Evolutionary conservation across 2,797 vertebrate species (phyloP).

Genomic region (Lophotriccus pileatus): DNA sequence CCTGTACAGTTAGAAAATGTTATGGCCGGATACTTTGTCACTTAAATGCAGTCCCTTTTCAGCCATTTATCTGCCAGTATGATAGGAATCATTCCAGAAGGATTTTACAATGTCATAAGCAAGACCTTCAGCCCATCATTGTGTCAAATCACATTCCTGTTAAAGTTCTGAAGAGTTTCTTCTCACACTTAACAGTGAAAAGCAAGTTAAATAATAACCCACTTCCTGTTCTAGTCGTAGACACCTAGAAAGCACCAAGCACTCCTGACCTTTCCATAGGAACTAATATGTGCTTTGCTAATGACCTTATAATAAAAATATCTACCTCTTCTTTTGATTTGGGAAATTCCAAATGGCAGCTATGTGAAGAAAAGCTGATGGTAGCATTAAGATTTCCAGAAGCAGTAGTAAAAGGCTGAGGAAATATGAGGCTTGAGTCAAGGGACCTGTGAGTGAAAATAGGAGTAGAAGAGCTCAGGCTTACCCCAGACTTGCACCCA

Average conservation of each 20-base stretch:
- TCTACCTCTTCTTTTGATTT: not conserved
- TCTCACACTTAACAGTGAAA: not conserved
- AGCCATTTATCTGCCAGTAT: not conserved
- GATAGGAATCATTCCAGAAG: not conserved
- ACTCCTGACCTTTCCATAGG: not conserved
- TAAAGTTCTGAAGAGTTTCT: not conserved
- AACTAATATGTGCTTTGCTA: not conserved
- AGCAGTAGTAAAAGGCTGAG: not conserved
- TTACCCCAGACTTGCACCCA: not conserved
- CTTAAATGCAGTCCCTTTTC: not conserved
- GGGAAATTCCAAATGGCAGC: not conserved
- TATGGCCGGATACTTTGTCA: not conserved
- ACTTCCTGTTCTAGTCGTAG: not conserved
- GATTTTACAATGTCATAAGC: not conserved
- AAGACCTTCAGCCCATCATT: not conserved
- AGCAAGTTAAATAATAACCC: not conserved
- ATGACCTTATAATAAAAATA: not conserved
- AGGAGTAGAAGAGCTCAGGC: not conserved
- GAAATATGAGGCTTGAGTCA: not conserved
- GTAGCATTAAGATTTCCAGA: not conserved
- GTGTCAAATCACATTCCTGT: slow-evolving; percentile 3
- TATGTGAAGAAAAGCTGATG: not conserved
- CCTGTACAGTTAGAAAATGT: not conserved
- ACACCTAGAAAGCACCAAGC: not conserved
- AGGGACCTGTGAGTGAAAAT: not conserved